Evolutionary conservation across 2,113 vertebrate species (phyloP), one percentile per base, ranked within the genome.

Genomic region (Suncus etruscus): DNA sequence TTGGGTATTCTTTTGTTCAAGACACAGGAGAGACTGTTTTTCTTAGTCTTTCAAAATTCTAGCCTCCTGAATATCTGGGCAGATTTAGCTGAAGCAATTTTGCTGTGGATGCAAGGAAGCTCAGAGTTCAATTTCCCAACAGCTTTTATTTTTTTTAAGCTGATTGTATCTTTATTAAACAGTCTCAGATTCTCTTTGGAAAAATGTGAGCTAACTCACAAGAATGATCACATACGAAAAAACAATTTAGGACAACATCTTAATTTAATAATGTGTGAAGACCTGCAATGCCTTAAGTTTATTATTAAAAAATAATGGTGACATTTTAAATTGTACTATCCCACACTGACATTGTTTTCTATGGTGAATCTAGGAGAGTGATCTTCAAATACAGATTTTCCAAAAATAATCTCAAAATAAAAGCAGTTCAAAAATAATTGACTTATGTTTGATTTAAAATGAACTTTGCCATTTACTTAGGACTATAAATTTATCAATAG

Each of bases 391-490:
- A 20, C 58, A 61, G 20, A 61, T 22, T 20, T 16, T 22, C 58
- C 18, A 14, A 88, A 70, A 29, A 86, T 18, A 48, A 58, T 31
- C 20, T 75, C 25, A 86, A 89, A 79, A 86, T 91, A 83, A 3
- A 70, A 79, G 48, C 9, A 86, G 11, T 24, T 20, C 29, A 5
- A 61, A 90, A 83, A 86, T 70, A 86, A 91, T 85, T 83, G 87
- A 69, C 83, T 70, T 91, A 10, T 72, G 82, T 88, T 89, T 87
- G 48, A 18, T 29, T 87, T 84, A 86, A 84, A 87, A 75, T 72
- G 45, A 82, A 75, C 72, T 70, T 90, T 85, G 61, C 78, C 24
- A 72, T 79, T 88, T 86, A 66, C 32, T 83, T 79, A 82, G n/a
- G 58, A 84, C 2, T 31, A 24, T 69, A 72, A 76, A 27, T 70